phyloP scores from a whole-genome alignment of 2,888 invertebrate genomes.

The Protodeltote pygarga region DNA sequence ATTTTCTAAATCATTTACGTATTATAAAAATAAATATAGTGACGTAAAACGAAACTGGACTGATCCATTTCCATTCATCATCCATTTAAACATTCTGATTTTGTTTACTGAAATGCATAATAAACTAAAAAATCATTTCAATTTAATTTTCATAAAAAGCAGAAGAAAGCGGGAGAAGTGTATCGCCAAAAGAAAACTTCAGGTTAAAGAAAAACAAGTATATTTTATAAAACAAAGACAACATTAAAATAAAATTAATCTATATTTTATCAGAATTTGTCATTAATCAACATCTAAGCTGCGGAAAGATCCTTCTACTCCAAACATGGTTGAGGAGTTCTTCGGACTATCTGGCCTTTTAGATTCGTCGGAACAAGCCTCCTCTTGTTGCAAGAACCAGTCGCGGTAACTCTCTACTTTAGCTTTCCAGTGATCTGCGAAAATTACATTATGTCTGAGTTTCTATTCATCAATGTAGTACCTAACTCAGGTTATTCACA shows the following conservation, averaged over 20 bases:
- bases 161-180: neutral
- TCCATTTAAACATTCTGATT: no score
- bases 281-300: slow-evolving; percentile 80
- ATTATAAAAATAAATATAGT: slow-evolving; percentile 18
- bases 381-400: slow-evolving; percentile 60
- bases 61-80: slow-evolving; percentile 19
- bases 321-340: slow-evolving; percentile 70
- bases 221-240: slow-evolving; percentile 7
- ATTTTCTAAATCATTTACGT: slow-evolving; percentile 26
- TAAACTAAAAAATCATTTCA: no score
- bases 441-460: slow-evolving; percentile 56
- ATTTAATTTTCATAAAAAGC: neutral
- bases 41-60: slow-evolving; percentile 2
- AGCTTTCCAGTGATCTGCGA: slow-evolving; percentile 64
- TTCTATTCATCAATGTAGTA: slow-evolving; percentile 20
- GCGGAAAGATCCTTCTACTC: slow-evolving; percentile 76
- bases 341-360: slow-evolving; percentile 78
- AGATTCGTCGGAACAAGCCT: slow-evolving; percentile 80
- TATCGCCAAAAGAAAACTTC: neutral
- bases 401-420: slow-evolving; percentile 68
- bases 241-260: slow-evolving; percentile 4
- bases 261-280: slow-evolving; percentile 6
- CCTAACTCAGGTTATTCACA: neutral
- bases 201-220: neutral
- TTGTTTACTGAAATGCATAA: no score